phyloP scores from a whole-genome alignment of 2,797 vertebrate genomes.

The Megaceryle alcyon region DNA sequence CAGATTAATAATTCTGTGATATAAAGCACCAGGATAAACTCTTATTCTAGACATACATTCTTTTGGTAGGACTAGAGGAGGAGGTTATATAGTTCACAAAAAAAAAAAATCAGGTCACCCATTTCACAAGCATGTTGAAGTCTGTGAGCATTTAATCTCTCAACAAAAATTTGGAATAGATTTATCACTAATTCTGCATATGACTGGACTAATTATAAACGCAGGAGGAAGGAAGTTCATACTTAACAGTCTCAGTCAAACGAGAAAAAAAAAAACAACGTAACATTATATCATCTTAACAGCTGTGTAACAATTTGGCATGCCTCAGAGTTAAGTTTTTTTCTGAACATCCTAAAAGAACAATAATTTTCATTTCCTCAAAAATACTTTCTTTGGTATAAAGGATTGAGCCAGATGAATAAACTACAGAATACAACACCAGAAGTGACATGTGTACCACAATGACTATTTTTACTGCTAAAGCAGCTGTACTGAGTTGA shows the following conservation, averaged over 20 bases:
- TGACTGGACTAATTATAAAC: slow-evolving; percentile 34
- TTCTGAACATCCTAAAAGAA: slow-evolving; percentile 54
- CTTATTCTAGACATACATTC: not conserved
- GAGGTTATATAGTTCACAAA: slow-evolving; percentile 5
- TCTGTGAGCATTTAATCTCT: not conserved
- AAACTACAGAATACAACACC: slow-evolving; percentile 21
- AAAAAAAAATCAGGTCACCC: slow-evolving; percentile 57
- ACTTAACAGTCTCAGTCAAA: slow-evolving; percentile 47
- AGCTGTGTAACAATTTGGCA: slow-evolving; percentile 70
- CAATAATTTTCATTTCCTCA: slow-evolving; percentile 67
- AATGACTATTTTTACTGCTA: slow-evolving; percentile 26
- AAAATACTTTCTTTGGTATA: slow-evolving; percentile 52
- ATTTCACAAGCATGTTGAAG: slow-evolving; percentile 1
- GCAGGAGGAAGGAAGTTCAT: slow-evolving; percentile 67
- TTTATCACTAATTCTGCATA: slow-evolving; percentile 18
- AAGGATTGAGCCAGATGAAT: slow-evolving; percentile 34
- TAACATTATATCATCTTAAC: slow-evolving; percentile 62
- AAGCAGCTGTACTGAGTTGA: slow-evolving; percentile 26
- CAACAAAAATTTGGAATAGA: not conserved
- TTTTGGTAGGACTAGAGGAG: not conserved
- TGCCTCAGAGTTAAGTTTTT: slow-evolving; percentile 18
- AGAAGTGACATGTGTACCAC: not conserved
- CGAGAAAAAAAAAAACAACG: not conserved
- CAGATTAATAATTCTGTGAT: not conserved
- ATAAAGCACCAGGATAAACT: not conserved